Conservation (phyloP, 2,113 vertebrate species). For the Pagrus major region DNA sequence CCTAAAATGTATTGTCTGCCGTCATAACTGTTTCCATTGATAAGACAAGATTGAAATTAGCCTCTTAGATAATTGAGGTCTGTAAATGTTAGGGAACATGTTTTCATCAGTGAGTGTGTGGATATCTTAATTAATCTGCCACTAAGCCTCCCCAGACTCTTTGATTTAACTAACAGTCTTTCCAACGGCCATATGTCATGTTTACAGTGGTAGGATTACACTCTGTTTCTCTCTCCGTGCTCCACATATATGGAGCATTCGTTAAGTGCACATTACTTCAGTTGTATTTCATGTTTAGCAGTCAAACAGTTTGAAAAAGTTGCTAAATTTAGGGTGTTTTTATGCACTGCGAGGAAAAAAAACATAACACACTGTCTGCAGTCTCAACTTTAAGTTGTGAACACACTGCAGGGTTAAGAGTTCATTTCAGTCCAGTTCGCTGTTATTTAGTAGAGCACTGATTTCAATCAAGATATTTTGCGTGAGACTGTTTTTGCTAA, state of each 20-base stretch:
- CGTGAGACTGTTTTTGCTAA: conserved; percentile 28
- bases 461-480: conserved; percentile 34
- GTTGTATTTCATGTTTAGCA: not conserved
- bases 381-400: not conserved
- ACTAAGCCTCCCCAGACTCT: conserved; percentile 35
- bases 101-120: conserved; percentile 30
- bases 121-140: conserved; percentile 62
- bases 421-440: conserved; percentile 1
- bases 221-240: not conserved
- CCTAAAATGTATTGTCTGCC: not conserved
- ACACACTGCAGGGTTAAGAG: not conserved
- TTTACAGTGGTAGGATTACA: not conserved
- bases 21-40: conserved; percentile 15
- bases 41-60: conserved; percentile 30
- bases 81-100: conserved; percentile 9
- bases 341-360: too few species aligned
- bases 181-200: conserved; percentile 30
- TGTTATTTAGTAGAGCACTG: conserved; percentile 12
- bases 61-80: conserved; percentile 34
- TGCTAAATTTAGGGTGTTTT: not conserved
- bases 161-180: conserved; percentile 52
- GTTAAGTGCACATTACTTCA: not conserved
- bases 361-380: too few species aligned
- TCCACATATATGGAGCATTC: not conserved
- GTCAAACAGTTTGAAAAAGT: not conserved